Base-by-base conservation (phyloP, 2,888 invertebrate species). In the Macaria notata region DNA sequence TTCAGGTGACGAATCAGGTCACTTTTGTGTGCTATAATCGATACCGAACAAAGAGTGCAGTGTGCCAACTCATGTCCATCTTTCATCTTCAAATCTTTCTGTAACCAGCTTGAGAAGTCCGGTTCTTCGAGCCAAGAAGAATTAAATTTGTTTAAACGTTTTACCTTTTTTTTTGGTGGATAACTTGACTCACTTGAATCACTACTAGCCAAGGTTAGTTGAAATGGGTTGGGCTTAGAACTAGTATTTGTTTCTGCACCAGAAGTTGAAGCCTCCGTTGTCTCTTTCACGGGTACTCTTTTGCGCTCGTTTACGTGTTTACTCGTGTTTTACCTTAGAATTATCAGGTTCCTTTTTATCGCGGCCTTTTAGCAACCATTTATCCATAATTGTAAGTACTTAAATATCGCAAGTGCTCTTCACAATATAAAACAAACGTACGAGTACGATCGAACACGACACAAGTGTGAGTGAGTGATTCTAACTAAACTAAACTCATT, bases 1-100 rank as follows among this genome's bases (percentile, higher is more conserved):
- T 56, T 61, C 51, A 56, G 49, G 38, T 61, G 59, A 3, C 64
- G 49, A 56, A 61, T 59, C 36, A 64, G 44, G 46, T 58, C 54
- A 41, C 49, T 55, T 61, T 41, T 55, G 31, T 55, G 55, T 30
- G 55, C 49, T 45, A 49, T 3, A 9, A 56, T 50, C 38, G 56
- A 54, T 9, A 48, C 42, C 38, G 47, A 54, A 59, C 59, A 62
- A 33, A 62, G 47, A 39, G 9, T 48, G 56, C 57, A 60, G 33
- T 48, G 38, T 52, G 58, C 56, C 49, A 59, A 50, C 30, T 62
- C 55, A 42, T 42, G 46, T 54, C 57, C 57, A 58, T 61, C 52
- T 58, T 30, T 61, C 51, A 51, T 51, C 6, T 61, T 54, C 49
- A 49, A 44, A 49, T 51, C 41, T 48, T 56, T 60, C 45, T 46